Evolutionary conservation across 2,113 vertebrate species (phyloP), one percentile per base, ranked within the genome.

Genomic region (Lichenostomus cassidix): DNA sequence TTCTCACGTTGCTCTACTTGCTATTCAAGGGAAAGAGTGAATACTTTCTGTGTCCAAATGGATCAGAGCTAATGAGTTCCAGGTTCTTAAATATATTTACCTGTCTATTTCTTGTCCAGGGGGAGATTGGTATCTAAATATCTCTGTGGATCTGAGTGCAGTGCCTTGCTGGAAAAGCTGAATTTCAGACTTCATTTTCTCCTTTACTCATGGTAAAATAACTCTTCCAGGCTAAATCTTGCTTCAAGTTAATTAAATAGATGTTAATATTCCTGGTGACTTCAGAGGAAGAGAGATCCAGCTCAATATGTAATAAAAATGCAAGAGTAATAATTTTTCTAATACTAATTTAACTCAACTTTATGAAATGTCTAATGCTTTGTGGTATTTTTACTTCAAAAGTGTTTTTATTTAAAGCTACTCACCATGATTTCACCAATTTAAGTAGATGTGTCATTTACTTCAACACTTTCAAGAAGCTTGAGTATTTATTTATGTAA

Each of bases 241-340:
- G 8, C 76, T 94, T 91, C 52, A 67, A 78, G 88, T 86, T 90
- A 93, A 92, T 95, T 96, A 93, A 89, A 82, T 90, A 71, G 73
- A 75, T 78, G 68, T 77, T 94, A 96, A 84, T 83, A 75, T 86
- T 93, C 35, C 85, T 35, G 22, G 42, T 74, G 79, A 95, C 79
- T 93, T 96, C 92, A 94, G 50, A 87, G 76, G 52, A 90, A 96
- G 71, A 90, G 35, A 77, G 41, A 94, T 80, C n/a, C 73, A 90
- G 59, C 70, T 76, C 91, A 89, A 68, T 83, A 87, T 68, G 52
- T 83, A 96, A 96, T 90, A 88, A 95, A 94, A 95, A 77, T 1
- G 0, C 75, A 88, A 55, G 44, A 94, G 59, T 60, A 64, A 83
- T 91, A 67, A 13, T 88, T 96, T 94, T 83, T 78, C 47, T 90